phyloP scores from a whole-genome alignment of 2,888 invertebrate species.

The Agriopis aurantiaria region DNA sequence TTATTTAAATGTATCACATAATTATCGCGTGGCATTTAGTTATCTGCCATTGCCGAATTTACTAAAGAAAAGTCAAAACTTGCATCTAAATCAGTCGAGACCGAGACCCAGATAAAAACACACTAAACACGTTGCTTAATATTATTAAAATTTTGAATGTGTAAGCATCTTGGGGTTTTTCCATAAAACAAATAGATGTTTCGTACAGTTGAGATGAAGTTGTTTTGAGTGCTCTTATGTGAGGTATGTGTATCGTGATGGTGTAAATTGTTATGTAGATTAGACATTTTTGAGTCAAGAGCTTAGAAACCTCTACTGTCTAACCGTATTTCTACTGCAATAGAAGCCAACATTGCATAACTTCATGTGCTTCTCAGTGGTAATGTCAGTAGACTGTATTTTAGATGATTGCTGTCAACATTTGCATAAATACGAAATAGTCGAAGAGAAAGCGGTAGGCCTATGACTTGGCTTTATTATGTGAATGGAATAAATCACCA shows the following conservation, averaged over 20 bases:
- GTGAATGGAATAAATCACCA: constrained; percentile 19
- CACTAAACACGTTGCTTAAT: constrained; percentile 13
- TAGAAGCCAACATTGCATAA: constrained; percentile 2
- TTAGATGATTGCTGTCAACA: constrained; percentile 22
- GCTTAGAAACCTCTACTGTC: constrained; percentile 1
- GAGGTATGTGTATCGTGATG: background rate
- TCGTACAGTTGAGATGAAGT: constrained; percentile 8
- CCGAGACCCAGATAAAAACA: constrained; percentile 8
- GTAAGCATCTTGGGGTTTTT: constrained; percentile 17
- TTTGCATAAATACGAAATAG: constrained; percentile 28
- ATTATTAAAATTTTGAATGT: constrained; percentile 17
- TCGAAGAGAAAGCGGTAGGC: constrained; percentile 32
- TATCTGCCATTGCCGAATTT: background rate
- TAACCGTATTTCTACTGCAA: constrained; percentile 3
- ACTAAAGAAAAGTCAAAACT: constrained; percentile 6
- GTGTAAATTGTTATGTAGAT: background rate
- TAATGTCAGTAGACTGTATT: constrained; percentile 3
- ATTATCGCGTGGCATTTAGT: background rate
- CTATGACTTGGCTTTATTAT: constrained; percentile 27
- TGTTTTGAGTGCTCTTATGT: constrained; percentile 26
- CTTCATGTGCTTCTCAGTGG: background rate
- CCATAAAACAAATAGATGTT: constrained; percentile 17
- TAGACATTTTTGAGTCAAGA: constrained; percentile 8
- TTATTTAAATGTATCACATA: background rate
- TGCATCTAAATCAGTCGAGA: constrained; percentile 9